phyloP scores from a whole-genome alignment of 2,113 vertebrate genomes.

The Puma concolor region DNA sequence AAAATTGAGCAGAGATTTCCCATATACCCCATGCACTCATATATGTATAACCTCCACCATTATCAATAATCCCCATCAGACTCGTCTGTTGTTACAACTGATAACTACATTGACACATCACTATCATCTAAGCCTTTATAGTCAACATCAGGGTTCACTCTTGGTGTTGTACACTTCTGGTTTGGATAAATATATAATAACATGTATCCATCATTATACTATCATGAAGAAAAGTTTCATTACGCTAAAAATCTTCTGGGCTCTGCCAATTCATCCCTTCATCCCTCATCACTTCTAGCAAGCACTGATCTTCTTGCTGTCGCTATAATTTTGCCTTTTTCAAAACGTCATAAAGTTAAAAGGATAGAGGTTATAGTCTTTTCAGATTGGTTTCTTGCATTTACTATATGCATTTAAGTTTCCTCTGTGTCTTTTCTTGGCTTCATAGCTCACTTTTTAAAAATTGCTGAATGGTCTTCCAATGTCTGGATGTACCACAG shows the following conservation, averaged over 20 bases:
- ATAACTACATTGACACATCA: not conserved
- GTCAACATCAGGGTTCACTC: not conserved
- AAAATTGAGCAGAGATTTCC: not conserved
- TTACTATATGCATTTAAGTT: not conserved
- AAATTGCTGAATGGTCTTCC: not conserved
- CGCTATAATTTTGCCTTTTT: not conserved
- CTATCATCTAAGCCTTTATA: not conserved
- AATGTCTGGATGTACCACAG: not conserved
- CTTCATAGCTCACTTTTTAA: not conserved
- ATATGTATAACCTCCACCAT: not conserved
- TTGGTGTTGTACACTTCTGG: not conserved
- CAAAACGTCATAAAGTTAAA: not conserved
- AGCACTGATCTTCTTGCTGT: not conserved
- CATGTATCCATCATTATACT: not conserved
- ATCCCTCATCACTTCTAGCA: not conserved
- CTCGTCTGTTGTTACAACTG: not conserved
- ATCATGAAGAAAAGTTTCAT: not conserved
- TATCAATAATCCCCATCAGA: not conserved
- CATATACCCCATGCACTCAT: not conserved
- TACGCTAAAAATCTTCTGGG: not conserved
- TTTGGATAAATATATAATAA: not conserved
- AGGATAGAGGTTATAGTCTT: not conserved
- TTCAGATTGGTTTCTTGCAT: not conserved
- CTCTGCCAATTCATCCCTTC: not conserved
- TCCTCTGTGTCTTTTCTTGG: not conserved